A percentile compares a stretch with the other conserved stretches of the same genome.
Evolutionary conservation across 2,888 invertebrate species (phyloP).

Genomic region (Dorcus hopei): DNA sequence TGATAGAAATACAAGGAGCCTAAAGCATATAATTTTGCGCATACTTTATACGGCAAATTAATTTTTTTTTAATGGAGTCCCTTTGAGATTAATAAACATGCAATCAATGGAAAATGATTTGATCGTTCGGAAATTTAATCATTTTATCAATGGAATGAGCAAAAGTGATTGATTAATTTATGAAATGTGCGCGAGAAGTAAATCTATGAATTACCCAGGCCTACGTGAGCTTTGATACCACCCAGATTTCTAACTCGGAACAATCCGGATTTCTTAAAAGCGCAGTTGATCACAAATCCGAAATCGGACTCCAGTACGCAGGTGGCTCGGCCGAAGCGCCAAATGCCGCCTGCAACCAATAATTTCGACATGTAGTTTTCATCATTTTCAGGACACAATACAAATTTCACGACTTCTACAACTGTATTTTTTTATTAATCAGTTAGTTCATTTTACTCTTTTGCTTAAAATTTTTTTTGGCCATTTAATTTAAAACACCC

Average conservation of each 20-base stretch:
- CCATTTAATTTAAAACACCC: not conserved
- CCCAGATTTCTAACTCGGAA: slow-evolving; percentile 89
- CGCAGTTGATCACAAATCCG: slow-evolving; percentile 87
- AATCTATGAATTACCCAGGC: slow-evolving; percentile 67
- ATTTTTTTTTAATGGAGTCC: too few relatives aligned
- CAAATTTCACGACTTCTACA: too few relatives aligned
- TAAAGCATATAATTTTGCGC: slow-evolving; percentile 13
- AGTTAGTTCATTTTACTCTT: too few relatives aligned
- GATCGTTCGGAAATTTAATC: too few relatives aligned
- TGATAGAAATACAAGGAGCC: slow-evolving; percentile 5
- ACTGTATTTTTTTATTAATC: not conserved
- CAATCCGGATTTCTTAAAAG: slow-evolving; percentile 87
- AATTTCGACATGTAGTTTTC: slow-evolving; percentile 19
- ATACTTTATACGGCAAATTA: not conserved
- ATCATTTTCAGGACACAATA: slow-evolving; percentile 3
- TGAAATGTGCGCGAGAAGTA: slow-evolving; percentile 18
- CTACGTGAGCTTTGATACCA: slow-evolving; percentile 85
- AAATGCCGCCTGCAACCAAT: slow-evolving; percentile 58
- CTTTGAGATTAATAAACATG: too few relatives aligned
- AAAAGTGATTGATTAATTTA: slow-evolving; percentile 10
- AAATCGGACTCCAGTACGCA: slow-evolving; percentile 88
- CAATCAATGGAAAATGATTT: too few relatives aligned
- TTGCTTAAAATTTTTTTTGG: too few relatives aligned
- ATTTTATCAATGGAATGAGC: too few relatives aligned
- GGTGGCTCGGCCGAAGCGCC: slow-evolving; percentile 66